A percentile compares a stretch with the other conserved stretches of the same genome.
phyloP scores from a whole-genome alignment of 53 echinoderm and acorn worm species.

The Arbacia lixula region DNA sequence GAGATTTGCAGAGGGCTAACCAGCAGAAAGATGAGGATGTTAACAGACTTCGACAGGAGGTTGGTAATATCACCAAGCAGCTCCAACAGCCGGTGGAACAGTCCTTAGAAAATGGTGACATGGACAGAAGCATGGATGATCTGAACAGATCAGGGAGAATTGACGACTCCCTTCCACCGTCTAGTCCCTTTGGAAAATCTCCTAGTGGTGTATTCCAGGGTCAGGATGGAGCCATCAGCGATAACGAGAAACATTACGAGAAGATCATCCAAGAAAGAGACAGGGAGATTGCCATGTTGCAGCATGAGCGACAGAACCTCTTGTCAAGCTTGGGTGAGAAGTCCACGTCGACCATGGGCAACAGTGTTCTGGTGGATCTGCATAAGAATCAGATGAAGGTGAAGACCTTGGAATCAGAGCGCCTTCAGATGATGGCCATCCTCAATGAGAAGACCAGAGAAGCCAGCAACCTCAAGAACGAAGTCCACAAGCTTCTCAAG shows the following conservation, averaged over 20 bases:
- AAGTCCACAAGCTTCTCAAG: slow-evolving; percentile 89
- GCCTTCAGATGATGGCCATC: slow-evolving; percentile 96
- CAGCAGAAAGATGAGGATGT: slow-evolving; percentile 28
- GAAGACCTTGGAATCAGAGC: slow-evolving; percentile 82
- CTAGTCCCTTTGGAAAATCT: slow-evolving; percentile 42
- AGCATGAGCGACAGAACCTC: slow-evolving; percentile 74
- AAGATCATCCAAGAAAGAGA: slow-evolving; percentile 86
- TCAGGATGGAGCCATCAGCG: slow-evolving; percentile 75
- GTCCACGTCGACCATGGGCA: slow-evolving; percentile 72
- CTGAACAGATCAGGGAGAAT: slow-evolving; percentile 54
- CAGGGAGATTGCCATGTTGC: slow-evolving; percentile 71
- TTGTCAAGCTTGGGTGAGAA: slow-evolving; percentile 78
- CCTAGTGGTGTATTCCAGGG: slow-evolving; percentile 34
- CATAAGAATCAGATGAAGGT: slow-evolving; percentile 93
- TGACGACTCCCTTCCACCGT: slow-evolving; percentile 34
- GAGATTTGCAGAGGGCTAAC: slow-evolving; percentile 19
- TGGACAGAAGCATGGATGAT: slow-evolving; percentile 18
- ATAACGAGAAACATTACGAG: slow-evolving; percentile 91
- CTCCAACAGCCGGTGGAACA: slow-evolving; percentile 37
- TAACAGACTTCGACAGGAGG: slow-evolving; percentile 34
- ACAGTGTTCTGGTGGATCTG: slow-evolving; percentile 81
- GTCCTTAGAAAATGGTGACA: slow-evolving; percentile 33
- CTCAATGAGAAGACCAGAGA: slow-evolving; percentile 97
- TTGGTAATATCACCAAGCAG: slow-evolving; percentile 41
- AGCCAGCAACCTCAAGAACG: slow-evolving; percentile 95